These are phyloP conservation scores for Heliothis peltigera DNA, from an alignment of 2,888 invertebrate species.

Conservation along the genomic window DNA sequence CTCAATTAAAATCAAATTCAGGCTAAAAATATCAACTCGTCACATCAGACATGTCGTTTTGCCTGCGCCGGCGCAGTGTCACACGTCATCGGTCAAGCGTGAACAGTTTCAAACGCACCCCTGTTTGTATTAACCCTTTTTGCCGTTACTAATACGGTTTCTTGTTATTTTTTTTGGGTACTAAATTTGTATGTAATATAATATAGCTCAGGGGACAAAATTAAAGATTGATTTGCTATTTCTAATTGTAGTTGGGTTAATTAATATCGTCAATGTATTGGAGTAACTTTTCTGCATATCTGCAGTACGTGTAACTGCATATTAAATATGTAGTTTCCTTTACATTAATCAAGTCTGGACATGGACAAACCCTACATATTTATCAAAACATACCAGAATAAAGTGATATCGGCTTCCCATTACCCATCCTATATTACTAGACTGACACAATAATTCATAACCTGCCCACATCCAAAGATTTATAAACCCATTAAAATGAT, in stretches of 20 bases:
- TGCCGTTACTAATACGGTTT: conserved; percentile 58
- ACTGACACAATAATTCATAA: conserved; percentile 33
- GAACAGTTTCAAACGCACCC: conserved; percentile 64
- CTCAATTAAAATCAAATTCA: conserved; percentile 60
- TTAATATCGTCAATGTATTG: not conserved
- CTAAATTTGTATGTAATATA: conserved; percentile 56
- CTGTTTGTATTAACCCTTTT: conserved; percentile 66
- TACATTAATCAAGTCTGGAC: not conserved
- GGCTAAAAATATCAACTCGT: conserved; percentile 52
- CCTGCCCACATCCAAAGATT: conserved; percentile 40
- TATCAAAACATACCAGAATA: conserved; percentile 9
- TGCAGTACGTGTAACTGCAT: not conserved
- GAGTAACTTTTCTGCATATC: too few species aligned
- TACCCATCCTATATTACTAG: conserved; percentile 18
- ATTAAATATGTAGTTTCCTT: not conserved
- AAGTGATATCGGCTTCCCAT: conserved; percentile 33
- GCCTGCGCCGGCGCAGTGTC: conserved; percentile 57
- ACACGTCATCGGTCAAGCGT: conserved; percentile 68
- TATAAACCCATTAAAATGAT: conserved; percentile 48
- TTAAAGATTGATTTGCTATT: not conserved
- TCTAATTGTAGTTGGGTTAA: not conserved
- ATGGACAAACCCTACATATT: conserved; percentile 3
- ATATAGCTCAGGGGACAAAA: conserved; percentile 16
- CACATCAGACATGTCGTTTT: conserved; percentile 57
- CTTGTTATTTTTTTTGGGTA: conserved; percentile 49